Evolutionary conservation across 2,797 vertebrate species (phyloP).

Genomic region (Dromococcyx pavoninus): DNA sequence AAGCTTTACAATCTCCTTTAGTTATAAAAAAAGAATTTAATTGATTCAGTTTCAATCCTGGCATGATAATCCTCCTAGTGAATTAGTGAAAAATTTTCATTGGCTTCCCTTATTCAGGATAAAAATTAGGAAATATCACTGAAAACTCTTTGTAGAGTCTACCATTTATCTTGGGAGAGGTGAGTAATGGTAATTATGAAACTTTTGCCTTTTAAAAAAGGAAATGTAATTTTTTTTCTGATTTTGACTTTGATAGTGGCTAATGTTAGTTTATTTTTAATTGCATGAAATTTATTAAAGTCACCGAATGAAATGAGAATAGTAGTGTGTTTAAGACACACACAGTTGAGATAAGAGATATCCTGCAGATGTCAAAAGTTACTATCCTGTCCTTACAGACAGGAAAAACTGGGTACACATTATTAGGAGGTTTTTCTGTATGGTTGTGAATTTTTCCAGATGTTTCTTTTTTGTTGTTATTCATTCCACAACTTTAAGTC

Average conservation of each 20-base stretch:
- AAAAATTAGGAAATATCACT: not conserved
- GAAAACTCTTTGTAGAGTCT: not conserved
- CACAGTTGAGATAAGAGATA: not conserved
- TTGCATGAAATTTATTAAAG: not conserved
- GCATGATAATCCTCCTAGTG: not conserved
- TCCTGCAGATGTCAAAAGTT: not conserved
- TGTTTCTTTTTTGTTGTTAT: not conserved
- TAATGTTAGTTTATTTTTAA: not conserved
- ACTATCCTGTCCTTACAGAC: not conserved
- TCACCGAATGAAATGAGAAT: not conserved
- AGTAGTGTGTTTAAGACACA: not conserved
- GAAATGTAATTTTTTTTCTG: not conserved
- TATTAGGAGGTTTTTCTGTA: not conserved
- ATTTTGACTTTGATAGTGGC: not conserved
- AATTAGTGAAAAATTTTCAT: not conserved
- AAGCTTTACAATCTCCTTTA: not conserved
- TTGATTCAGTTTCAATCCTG: not conserved
- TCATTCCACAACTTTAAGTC: too few species aligned
- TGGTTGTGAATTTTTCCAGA: not conserved
- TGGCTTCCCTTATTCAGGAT: not conserved
- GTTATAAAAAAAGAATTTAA: not conserved
- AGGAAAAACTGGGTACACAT: not conserved
- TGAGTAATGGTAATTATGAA: accelerated
- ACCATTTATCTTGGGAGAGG: not conserved
- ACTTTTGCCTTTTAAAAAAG: not conserved